Evolutionary conservation across 2,888 invertebrate species (phyloP).

Genomic region (Aleiodes testaceus): DNA sequence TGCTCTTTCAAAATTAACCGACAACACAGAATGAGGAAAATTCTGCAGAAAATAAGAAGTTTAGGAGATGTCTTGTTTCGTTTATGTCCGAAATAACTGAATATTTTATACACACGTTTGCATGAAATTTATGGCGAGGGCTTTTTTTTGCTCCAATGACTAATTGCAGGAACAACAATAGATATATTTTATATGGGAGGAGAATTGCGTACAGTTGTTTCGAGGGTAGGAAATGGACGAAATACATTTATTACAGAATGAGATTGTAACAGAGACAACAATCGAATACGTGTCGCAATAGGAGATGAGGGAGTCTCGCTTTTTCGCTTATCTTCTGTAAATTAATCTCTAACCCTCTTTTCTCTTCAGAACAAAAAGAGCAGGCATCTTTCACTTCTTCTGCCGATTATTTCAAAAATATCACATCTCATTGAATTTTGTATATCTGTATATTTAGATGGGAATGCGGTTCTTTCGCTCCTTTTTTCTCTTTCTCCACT

Average conservation of each 20-base stretch:
- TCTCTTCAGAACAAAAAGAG: slow-evolving; percentile 47
- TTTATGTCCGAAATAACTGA: slow-evolving; percentile 60
- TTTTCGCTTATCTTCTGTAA: slow-evolving; percentile 71
- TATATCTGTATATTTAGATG: slow-evolving; percentile 36
- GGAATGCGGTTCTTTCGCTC: slow-evolving; percentile 7
- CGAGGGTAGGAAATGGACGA: slow-evolving; percentile 42
- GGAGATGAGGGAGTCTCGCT: slow-evolving; percentile 53
- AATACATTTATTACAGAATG: slow-evolving; percentile 51
- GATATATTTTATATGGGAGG: slow-evolving; percentile 63
- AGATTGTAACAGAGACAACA: slow-evolving; percentile 62
- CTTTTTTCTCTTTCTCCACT: slow-evolving; percentile 30
- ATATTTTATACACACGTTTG: slow-evolving; percentile 63
- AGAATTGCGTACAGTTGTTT: too few relatives aligned
- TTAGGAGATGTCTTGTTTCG: background rate
- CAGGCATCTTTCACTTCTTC: slow-evolving; percentile 52
- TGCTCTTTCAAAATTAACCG: slow-evolving; percentile 19
- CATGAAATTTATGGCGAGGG: slow-evolving; percentile 61
- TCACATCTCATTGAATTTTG: slow-evolving; percentile 30
- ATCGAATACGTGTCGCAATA: slow-evolving; percentile 58
- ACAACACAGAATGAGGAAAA: too few relatives aligned
- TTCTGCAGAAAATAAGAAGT: background rate
- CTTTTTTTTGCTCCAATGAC: slow-evolving; percentile 64
- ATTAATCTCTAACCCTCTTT: slow-evolving; percentile 66
- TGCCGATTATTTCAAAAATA: slow-evolving; percentile 64
- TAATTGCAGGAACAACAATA: slow-evolving; percentile 71